Evolutionary conservation across 2,888 invertebrate species (phyloP).

Genomic region (Scaptomyza tumidula): DNA sequence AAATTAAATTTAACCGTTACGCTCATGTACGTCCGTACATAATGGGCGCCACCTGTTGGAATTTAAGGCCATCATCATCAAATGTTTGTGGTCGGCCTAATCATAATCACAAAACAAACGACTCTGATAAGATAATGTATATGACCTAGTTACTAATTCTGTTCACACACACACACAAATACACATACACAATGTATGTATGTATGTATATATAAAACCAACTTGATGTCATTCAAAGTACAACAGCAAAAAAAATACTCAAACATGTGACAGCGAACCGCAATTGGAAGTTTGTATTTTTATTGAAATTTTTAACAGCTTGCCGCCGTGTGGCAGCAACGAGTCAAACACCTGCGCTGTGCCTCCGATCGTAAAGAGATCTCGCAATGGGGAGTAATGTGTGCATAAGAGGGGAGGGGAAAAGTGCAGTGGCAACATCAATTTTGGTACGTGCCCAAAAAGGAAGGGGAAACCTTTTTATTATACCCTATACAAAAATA

Average conservation of each 20-base stretch:
- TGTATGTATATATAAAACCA: not conserved
- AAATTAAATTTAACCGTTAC: constrained; percentile 1
- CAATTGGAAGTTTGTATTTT: constrained; percentile 51
- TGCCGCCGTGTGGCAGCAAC: constrained; percentile 26
- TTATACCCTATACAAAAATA: constrained; percentile 24
- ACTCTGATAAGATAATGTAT: constrained; percentile 57
- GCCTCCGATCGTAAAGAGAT: constrained; percentile 10
- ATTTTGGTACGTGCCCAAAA: constrained; percentile 54
- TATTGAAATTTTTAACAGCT: constrained; percentile 47
- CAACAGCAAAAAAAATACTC: constrained; percentile 1
- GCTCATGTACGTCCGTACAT: not conserved
- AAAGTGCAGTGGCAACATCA: constrained; percentile 34
- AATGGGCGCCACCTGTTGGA: constrained; percentile 42
- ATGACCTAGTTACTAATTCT: constrained; percentile 52
- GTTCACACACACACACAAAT: not conserved
- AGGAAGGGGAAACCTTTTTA: not conserved
- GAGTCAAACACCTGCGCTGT: constrained; percentile 69
- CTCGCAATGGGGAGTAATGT: not conserved
- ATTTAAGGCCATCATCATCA: constrained; percentile 33
- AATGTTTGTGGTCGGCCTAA: constrained; percentile 41
- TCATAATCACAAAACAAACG: constrained; percentile 32
- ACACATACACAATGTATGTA: not conserved
- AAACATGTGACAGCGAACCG: constrained; percentile 48
- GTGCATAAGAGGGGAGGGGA: not conserved
- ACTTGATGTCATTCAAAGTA: constrained; percentile 17